Conservation (phyloP, 2,113 vertebrate genomes). For the Chaenogobius annularis region DNA sequence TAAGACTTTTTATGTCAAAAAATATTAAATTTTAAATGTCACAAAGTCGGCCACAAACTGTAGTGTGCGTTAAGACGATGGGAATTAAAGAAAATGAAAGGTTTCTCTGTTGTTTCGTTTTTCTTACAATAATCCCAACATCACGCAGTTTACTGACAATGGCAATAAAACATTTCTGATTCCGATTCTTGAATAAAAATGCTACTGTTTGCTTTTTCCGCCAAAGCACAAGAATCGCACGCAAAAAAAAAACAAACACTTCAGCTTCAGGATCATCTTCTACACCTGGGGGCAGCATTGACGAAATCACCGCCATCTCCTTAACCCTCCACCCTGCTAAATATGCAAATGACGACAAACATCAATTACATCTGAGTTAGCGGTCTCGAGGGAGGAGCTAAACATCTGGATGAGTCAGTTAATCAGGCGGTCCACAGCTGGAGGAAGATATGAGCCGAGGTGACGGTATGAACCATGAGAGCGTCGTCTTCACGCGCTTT, state of each 20-base stretch:
- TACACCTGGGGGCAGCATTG: not conserved
- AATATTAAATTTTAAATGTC: too few species aligned
- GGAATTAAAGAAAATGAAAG: too few species aligned
- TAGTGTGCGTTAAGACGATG: too few species aligned
- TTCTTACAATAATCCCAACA: too few species aligned
- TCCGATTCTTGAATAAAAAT: too few species aligned
- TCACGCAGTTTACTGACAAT: too few species aligned
- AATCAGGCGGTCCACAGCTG: constrained; percentile 38
- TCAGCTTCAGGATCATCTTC: not conserved
- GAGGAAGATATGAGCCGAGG: constrained; percentile 40
- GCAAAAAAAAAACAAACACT: not conserved
- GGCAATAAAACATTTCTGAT: too few species aligned
- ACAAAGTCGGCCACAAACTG: too few species aligned
- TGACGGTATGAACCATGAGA: constrained; percentile 32
- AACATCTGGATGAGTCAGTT: constrained; percentile 54
- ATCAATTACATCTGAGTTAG: constrained; percentile 31
- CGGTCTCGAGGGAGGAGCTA: constrained; percentile 31
- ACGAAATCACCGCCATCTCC: not conserved
- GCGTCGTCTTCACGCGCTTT: constrained; percentile 42
- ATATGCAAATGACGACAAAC: not conserved
- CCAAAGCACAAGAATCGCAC: not conserved
- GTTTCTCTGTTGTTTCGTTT: too few species aligned
- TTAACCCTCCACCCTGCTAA: not conserved
- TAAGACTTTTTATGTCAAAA: too few species aligned
- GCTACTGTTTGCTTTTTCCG: too few species aligned